Conservation (phyloP, 1,140 invertebrate species). For the Eupeodes corollae region DNA sequence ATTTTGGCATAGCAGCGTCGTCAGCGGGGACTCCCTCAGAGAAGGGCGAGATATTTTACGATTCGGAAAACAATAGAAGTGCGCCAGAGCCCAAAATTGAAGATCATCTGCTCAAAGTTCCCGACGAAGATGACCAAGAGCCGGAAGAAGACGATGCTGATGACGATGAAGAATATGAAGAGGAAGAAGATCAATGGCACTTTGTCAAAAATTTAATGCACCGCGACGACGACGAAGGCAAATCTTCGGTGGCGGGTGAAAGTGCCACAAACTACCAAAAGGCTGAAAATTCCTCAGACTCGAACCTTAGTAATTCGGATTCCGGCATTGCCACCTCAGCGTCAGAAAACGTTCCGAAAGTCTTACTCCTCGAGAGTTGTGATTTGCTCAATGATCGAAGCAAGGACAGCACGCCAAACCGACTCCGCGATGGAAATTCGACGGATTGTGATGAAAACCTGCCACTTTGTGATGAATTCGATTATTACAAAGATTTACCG, state of each 20-base stretch:
- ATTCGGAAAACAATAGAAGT: constrained; percentile 13
- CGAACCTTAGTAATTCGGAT: constrained; percentile 31
- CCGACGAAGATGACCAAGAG: constrained; percentile 19
- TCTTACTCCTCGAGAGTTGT: constrained; percentile 1
- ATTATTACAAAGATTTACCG: constrained; percentile 11
- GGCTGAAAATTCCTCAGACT: constrained; percentile 17
- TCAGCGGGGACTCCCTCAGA: constrained; percentile 2
- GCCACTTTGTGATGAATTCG: constrained; percentile 32
- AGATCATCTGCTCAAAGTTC: constrained; percentile 13
- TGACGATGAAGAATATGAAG: constrained; percentile 9
- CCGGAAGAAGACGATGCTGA: constrained; percentile 22
- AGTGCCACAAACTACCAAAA: constrained; percentile 10
- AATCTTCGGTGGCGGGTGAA: constrained; percentile 4
- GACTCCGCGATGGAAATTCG: constrained; percentile 27
- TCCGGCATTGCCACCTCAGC: constrained; percentile 24
- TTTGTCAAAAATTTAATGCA: background rate
- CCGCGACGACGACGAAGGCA: background rate
- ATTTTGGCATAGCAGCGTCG: constrained; percentile 9
- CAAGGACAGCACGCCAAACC: constrained; percentile 8
- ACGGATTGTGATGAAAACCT: constrained; percentile 28
- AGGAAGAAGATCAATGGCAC: background rate
- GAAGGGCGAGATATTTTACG: constrained; percentile 21
- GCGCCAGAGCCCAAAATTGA: constrained; percentile 1
- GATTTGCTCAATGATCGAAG: background rate
- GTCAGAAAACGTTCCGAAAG: constrained; percentile 1